Conservation (phyloP, 2,113 vertebrate genomes). For the Synchiropus splendidus region DNA sequence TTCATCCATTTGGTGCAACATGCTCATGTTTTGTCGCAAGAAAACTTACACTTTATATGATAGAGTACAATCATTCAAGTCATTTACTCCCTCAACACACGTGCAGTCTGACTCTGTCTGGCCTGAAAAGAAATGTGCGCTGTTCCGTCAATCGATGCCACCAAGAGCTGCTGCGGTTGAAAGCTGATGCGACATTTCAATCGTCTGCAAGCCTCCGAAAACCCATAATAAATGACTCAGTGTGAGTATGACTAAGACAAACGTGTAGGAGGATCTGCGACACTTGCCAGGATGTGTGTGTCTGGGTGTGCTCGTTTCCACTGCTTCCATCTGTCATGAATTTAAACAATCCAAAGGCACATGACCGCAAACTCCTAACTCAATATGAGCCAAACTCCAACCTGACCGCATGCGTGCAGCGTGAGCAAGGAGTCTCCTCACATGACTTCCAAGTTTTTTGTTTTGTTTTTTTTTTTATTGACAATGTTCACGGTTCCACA, state of each 20-base stretch:
- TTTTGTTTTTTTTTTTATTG: no score
- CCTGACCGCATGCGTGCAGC: no score
- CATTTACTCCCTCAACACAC: constrained; percentile 4
- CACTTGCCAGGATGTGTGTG: constrained; percentile 24
- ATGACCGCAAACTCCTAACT: constrained; percentile 42
- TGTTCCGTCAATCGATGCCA: not conserved
- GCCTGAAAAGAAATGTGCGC: no score
- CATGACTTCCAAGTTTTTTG: no score
- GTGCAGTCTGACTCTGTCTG: no score
- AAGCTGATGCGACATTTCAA: constrained; percentile 29
- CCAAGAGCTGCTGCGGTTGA: constrained; percentile 17
- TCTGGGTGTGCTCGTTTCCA: not conserved
- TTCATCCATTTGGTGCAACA: no score
- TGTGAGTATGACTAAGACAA: constrained; percentile 9
- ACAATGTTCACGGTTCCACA: no score
- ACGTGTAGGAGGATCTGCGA: constrained; percentile 24
- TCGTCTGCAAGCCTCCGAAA: not conserved
- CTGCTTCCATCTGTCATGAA: not conserved
- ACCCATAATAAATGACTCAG: not conserved
- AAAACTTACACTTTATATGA: no score
- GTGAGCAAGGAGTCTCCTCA: no score
- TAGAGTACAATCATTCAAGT: no score
- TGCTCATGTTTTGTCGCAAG: no score
- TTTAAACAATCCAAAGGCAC: constrained; percentile 3
- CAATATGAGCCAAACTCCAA: no score